Base-by-base conservation (phyloP, 1,140 invertebrate genomes). In the Drosophila micromelanica region DNA sequence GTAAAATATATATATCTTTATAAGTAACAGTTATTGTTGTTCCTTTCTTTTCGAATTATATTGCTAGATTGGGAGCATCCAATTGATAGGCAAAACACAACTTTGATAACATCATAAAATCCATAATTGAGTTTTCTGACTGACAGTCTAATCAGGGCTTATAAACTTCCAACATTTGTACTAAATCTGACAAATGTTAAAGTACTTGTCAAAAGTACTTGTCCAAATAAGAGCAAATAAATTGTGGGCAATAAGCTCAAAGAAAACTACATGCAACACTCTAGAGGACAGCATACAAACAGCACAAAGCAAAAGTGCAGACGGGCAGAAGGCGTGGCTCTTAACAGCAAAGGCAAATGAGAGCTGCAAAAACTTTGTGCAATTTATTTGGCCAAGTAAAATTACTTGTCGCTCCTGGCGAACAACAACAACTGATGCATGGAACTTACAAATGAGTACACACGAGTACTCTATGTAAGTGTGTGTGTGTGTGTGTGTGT, bases 311-410 rank as follows among this genome's bases (percentile, higher is more conserved):
- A 17, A 55, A 52, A 69, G 63, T 35, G 32, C 37, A 62, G 32
- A 30, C 3, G 35, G 38, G 43, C 13, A 2, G 8, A 13, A 23
- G 54, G 30, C 23, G 35, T 57, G 55, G 40, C 55, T 7, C 27
- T 5, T 9, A 55, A 87, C 52, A 81, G 63, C 65, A 63, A 64
- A 65, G 13, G 48, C 30, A 49, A 64, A 49, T 57, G 48, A 64
- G 60, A 61, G 56, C 61, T 45, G 74, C 38, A 80, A 71, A 80
- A 82, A 84, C 72, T 87, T 86, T 90, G 74, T 90, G 72, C 75
- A 91, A 79, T 91, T 91, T 90, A 89, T 89, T 87, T 91, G 80
- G 70, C 80, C 72, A 91, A 85, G 87, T 78, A 79, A 91, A 89
- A 91, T 91, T 69, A 91, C 80, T 76, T 91, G 89, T 89, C 89